Evolutionary conservation across 2,797 vertebrate species (phyloP), one percentile per base, ranked within the genome.

Genomic region (Aplochiton taeniatus): DNA sequence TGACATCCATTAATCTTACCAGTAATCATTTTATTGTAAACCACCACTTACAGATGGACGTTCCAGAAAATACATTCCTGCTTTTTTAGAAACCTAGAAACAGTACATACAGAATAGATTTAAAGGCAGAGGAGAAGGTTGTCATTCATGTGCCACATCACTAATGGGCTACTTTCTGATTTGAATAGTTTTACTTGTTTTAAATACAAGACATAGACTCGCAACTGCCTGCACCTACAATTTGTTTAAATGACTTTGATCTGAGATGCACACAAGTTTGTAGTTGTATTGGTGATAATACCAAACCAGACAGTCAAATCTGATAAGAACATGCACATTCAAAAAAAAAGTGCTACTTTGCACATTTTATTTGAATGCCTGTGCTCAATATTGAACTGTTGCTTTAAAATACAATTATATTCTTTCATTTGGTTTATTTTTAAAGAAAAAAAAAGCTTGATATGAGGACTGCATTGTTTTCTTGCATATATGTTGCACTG

Each of bases 401-500:
- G 90, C 89, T 82, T 88, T 88, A 70, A 86, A 88, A 87, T 83
- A 58, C 88, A 89, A 84, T 85, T 88, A 74, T 89, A 86, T 86
- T 72, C 89, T 91, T 89, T 90, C 76, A 84, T 87, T 87, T 85
- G 83, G 83, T 86, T 75, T 81, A 82, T 87, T 90, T 90, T 80
- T 86, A 90, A 89, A 83, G 80, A 80, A 86, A 88, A 89, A 84
- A 87, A 77, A 87, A 89, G 87, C 87, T 90, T 90, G 87, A 92
- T 90, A 92, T 90, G 90, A 90, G 91, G 92, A 93, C 91, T 93
- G 92, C 92, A 92, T 93, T 91, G 87, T 91, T 92, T 92, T 91
- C 87, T 91, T 92, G 90, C 91, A 89, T 92, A 92, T 92, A 92
- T 91, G 92, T 93, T 93, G 92, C 92, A 93, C 92, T 93, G 92